Percentiles rank a stretch among this genome's conserved stretches.
These are phyloP conservation scores for Drosophila erecta DNA, from an alignment of 1,140 invertebrate genomes.

Conservation along the genomic window DNA sequence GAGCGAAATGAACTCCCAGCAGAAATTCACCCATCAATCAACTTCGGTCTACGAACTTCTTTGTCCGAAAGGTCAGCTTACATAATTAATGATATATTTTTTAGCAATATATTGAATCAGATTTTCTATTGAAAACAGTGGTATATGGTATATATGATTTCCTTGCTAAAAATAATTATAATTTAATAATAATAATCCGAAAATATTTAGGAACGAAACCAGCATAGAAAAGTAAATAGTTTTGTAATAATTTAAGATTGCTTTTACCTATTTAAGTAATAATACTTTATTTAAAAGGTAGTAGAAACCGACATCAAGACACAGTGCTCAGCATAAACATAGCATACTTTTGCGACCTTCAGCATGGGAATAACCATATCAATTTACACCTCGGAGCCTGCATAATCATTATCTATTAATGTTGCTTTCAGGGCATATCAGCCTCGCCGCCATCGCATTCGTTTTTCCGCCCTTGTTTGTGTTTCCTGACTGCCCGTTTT, in stretches of 20 bases:
- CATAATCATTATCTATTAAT: slow-evolving; percentile 42
- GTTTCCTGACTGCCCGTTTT: slow-evolving; percentile 24
- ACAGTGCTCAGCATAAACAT: slow-evolving; percentile 7
- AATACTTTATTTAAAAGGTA: too few relatives aligned
- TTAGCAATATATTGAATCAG: too few relatives aligned
- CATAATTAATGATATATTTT: neutral
- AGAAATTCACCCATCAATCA: neutral
- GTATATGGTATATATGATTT: too few relatives aligned
- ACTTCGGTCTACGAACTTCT: slow-evolving; percentile 1
- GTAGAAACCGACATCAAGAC: too few relatives aligned
- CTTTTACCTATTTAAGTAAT: too few relatives aligned
- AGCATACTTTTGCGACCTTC: slow-evolving; percentile 45
- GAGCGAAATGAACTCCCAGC: slow-evolving; percentile 16
- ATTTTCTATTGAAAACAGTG: too few relatives aligned
- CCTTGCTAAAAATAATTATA: too few relatives aligned
- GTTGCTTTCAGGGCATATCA: slow-evolving; percentile 41
- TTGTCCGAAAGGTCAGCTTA: neutral
- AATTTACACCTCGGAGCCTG: slow-evolving; percentile 19
- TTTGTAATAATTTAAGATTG: neutral
- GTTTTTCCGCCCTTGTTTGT: slow-evolving; percentile 25
- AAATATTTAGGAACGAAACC: too few relatives aligned
- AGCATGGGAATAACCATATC: slow-evolving; percentile 23
- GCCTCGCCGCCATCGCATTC: slow-evolving; percentile 6
- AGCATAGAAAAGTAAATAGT: too few relatives aligned
- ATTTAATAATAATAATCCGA: too few relatives aligned